Evolutionary conservation across 2,113 vertebrate species (phyloP).

Genomic region (Hippocampus guttulatus): DNA sequence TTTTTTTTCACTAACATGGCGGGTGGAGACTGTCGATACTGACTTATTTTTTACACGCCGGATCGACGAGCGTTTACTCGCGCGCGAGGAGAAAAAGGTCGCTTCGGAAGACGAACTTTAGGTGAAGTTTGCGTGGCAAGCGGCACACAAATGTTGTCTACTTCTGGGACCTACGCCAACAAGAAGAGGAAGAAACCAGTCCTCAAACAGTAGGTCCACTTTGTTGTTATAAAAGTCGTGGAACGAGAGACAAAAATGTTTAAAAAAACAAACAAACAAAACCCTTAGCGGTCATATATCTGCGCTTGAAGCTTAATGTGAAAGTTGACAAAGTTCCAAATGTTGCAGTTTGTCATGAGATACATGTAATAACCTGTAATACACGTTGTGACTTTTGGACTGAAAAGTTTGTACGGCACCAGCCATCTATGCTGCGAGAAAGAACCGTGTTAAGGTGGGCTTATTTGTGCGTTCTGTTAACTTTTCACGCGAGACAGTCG

Average conservation of each 20-base stretch:
- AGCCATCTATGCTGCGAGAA: background rate
- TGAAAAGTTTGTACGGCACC: background rate
- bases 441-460: slow-evolving; percentile 13
- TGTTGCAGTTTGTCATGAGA: background rate
- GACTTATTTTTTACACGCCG: background rate
- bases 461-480: background rate
- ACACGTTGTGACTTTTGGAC: background rate
- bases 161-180: slow-evolving; percentile 64
- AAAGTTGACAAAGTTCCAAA: background rate
- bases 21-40: background rate
- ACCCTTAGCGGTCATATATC: background rate
- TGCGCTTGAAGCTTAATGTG: background rate
- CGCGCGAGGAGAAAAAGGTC: background rate
- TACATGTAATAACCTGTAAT: background rate
- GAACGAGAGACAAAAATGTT: background rate
- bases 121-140: slow-evolving; percentile 6
- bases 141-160: slow-evolving; percentile 62
- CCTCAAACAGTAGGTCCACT: slow-evolving; percentile 66
- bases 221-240: background rate
- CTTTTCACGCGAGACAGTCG: too few species aligned
- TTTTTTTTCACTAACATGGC: background rate
- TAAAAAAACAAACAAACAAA: background rate
- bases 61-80: background rate
- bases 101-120: background rate
- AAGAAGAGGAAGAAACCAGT: slow-evolving; percentile 78